Evolutionary conservation across 1,140 invertebrate species (phyloP).

Genomic region (Physella acuta): DNA sequence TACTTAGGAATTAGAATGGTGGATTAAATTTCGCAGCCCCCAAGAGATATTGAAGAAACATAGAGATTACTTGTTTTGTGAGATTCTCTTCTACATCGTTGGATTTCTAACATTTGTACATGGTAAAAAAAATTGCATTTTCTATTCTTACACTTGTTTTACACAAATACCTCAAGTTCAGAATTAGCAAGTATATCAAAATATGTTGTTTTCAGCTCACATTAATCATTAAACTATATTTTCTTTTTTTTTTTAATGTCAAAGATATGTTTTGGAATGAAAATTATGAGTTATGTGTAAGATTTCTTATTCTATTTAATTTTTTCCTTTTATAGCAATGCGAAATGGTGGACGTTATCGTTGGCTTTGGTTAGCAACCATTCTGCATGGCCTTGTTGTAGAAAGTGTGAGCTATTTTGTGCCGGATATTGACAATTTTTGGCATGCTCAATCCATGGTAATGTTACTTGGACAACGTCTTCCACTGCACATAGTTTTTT

Average conservation of each 20-base stretch:
- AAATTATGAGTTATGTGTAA: background rate
- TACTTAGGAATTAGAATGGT: constrained; percentile 59
- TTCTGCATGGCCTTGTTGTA: constrained; percentile 70
- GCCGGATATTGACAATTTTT: constrained; percentile 74
- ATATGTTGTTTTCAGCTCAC: background rate
- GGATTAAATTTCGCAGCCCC: constrained; percentile 56
- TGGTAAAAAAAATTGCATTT: constrained; percentile 45
- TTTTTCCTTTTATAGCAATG: constrained; percentile 37
- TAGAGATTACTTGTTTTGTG: constrained; percentile 54
- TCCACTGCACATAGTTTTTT: constrained; percentile 71
- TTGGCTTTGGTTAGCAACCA: constrained; percentile 71
- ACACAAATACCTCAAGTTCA: background rate
- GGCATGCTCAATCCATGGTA: constrained; percentile 75
- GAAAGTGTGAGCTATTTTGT: constrained; percentile 68
- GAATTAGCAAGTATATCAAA: background rate
- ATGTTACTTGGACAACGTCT: constrained; percentile 71
- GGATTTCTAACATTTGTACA: constrained; percentile 57
- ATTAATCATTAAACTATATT: background rate
- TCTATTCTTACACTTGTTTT: background rate
- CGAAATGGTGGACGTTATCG: constrained; percentile 70
- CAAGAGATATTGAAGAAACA: constrained; percentile 57
- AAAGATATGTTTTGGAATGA: too few species aligned
- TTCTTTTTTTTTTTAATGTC: background rate
- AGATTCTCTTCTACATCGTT: constrained; percentile 55
- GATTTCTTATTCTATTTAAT: background rate